Base-by-base conservation (phyloP, 2,797 vertebrate species). In the Dermochelys coriacea region DNA sequence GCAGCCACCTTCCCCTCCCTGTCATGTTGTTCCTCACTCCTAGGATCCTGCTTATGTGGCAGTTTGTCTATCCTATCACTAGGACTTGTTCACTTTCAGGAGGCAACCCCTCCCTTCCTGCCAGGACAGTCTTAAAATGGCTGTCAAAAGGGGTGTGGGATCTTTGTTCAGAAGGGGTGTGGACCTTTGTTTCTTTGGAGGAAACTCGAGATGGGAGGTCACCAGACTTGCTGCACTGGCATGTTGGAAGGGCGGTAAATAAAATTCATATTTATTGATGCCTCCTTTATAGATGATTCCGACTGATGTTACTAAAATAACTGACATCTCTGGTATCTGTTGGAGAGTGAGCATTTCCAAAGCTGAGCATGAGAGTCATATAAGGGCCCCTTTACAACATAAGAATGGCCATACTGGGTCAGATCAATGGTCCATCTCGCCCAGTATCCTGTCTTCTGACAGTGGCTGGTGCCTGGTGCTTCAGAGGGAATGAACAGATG, bases 21-120 rank as follows among this genome's bases (percentile, higher is more conserved):
- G 14, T 64, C 31, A 37, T 21, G 64, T 37, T 37, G 61, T 68
- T 52, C n/a, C 34, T 19, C 91, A 95, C 29, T 94, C 27, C 9
- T 91, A 94, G 96, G 93, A 96, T 93, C 85, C 93, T 94, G 94
- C 88, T 95, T 95, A 85, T 47, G 93, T 95, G 91, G 95, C 95
- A 95, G 64, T 97, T 97, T 50, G 1, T 91, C 93, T 91, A 90
- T 94, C 84, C 92, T 49, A 96, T 97, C 96, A 97, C 91, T 88
- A 90, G 90, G 82, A 55, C 94, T 14, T 88, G 95, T 90, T 95
- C 71, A 50, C 25, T 55, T 51, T 34, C 11, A 80, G 93, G 45
- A 68, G 0, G 87, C 49, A 83, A 15, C 5, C n/a, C 83, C 80
- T 90, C 91, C 74, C 41, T 41, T 83, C 41, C 77, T 78, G 47